phyloP scores from a whole-genome alignment of 2,888 invertebrate species.

The Eugnorisma glareosa region DNA sequence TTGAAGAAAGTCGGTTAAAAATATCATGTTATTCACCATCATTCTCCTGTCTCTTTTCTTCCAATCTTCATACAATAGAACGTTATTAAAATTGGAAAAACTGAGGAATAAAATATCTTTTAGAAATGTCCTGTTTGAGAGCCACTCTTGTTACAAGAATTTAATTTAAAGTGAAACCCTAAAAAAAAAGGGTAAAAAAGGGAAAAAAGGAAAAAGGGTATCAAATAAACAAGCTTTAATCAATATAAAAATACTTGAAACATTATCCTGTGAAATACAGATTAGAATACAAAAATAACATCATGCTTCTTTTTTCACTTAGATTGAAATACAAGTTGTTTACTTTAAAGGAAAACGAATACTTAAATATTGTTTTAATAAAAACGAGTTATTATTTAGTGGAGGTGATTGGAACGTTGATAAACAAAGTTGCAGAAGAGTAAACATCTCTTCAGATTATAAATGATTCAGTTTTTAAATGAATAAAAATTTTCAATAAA shows the following conservation, averaged over 20 bases:
- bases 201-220: too few species aligned
- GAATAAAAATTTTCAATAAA: neutral
- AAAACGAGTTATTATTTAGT: neutral
- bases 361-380: neutral
- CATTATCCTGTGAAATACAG: neutral
- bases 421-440: neutral
- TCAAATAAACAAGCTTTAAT: neutral
- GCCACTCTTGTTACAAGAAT: neutral
- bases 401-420: neutral
- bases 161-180: neutral
- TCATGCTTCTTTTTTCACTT: neutral
- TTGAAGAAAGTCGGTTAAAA: too few species aligned
- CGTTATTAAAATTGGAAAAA: too few species aligned
- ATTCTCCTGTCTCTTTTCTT: too few species aligned
- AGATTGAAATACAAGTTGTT: constrained; percentile 3
- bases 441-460: neutral
- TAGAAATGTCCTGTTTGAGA: neutral
- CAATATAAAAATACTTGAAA: neutral
- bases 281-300: neutral
- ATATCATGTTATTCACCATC: too few species aligned
- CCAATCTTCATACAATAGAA: too few species aligned
- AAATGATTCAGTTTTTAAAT: too few species aligned
- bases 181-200: too few species aligned
- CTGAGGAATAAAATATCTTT: neutral
- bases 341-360: constrained; percentile 4